Conservation (phyloP, 1,140 invertebrate genomes). For the Dendrolimus punctatus region DNA sequence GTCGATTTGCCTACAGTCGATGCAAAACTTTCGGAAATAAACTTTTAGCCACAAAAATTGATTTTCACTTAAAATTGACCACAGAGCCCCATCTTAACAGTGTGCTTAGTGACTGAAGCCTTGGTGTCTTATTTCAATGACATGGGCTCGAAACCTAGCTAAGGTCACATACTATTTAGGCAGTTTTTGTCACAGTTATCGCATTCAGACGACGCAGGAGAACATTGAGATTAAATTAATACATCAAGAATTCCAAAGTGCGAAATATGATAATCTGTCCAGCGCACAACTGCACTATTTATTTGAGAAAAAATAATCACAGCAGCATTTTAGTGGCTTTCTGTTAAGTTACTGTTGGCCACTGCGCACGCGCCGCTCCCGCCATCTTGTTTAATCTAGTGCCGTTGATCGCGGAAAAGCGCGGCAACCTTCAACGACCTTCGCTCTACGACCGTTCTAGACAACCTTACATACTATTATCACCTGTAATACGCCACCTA, state of each 20-base stretch:
- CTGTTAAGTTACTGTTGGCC: slow-evolving; percentile 34
- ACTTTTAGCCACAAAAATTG: not conserved
- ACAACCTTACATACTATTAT: slow-evolving; percentile 24
- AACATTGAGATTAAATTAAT: not conserved
- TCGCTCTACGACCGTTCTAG: slow-evolving; percentile 58
- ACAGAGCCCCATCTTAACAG: too few relatives aligned
- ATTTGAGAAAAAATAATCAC: slow-evolving; percentile 3
- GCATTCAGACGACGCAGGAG: not conserved
- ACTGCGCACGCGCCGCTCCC: slow-evolving; percentile 62
- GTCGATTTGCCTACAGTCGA: not conserved
- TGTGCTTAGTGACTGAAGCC: too few relatives aligned
- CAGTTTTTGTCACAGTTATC: too few relatives aligned
- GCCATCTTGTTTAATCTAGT: slow-evolving; percentile 68
- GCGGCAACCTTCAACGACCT: slow-evolving; percentile 69
- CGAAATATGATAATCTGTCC: too few relatives aligned
- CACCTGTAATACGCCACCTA: slow-evolving; percentile 13
- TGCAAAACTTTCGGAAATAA: not conserved
- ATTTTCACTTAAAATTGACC: not conserved
- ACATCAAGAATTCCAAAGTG: not conserved
- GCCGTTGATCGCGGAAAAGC: slow-evolving; percentile 69
- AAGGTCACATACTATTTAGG: too few relatives aligned
- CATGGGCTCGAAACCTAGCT: too few relatives aligned
- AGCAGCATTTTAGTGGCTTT: slow-evolving; percentile 40
- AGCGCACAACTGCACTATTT: not conserved
- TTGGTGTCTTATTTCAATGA: too few relatives aligned